Conservation (phyloP, 2,113 vertebrate genomes). For the Penelope pileata region DNA sequence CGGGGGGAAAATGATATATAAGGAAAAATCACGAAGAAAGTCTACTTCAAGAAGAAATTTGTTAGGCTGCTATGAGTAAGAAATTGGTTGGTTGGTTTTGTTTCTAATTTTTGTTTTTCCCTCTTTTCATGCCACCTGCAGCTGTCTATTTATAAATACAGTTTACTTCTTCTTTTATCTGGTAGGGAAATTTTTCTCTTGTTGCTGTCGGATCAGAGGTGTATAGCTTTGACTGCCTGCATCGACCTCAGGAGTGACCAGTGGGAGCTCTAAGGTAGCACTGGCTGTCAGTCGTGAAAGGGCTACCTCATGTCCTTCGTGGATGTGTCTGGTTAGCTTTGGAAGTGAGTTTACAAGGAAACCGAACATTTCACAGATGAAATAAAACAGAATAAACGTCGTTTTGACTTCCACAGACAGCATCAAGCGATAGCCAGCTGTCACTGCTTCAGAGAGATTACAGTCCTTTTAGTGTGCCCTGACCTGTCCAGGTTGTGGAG, state of each 20-base stretch:
- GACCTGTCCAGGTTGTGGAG: background rate
- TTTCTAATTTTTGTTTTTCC: slow-evolving; percentile 27
- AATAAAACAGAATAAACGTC: background rate
- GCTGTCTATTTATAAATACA: background rate
- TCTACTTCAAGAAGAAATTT: slow-evolving; percentile 14
- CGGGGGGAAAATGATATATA: slow-evolving; percentile 22
- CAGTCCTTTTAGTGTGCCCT: background rate
- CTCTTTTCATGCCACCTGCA: background rate
- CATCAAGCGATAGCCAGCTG: background rate
- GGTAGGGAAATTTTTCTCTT: background rate
- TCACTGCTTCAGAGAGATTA: background rate
- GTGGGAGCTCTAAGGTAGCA: too few relatives aligned
- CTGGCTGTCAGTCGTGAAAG: background rate
- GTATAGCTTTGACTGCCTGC: background rate
- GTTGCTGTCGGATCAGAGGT: background rate
- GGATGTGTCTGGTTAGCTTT: background rate
- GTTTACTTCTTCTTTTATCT: background rate
- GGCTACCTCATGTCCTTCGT: too few relatives aligned
- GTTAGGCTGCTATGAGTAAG: slow-evolving; percentile 58
- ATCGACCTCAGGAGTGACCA: background rate
- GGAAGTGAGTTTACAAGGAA: background rate
- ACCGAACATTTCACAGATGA: background rate
- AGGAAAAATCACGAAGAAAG: slow-evolving; percentile 34
- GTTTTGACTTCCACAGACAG: background rate
- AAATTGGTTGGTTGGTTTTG: slow-evolving; percentile 7